A percentile compares a stretch with the other conserved stretches of the same genome.
Conservation (phyloP, 2,113 vertebrate genomes). For the Caranx ignobilis region DNA sequence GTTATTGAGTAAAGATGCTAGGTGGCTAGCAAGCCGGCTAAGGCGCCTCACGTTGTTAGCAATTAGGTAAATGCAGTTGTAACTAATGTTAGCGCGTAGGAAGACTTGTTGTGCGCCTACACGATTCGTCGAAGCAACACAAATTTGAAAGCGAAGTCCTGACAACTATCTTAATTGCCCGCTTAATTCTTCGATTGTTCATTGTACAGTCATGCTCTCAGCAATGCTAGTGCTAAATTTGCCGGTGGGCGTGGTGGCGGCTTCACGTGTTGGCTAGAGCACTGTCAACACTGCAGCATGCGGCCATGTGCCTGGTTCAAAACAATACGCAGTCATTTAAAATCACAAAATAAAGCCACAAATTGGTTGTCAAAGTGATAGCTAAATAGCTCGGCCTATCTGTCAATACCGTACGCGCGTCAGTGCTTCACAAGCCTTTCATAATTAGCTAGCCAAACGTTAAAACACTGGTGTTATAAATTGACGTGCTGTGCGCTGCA, state of each 20-base stretch:
- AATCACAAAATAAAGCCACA: background rate
- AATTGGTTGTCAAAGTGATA: background rate
- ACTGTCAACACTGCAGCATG: slow-evolving; percentile 43
- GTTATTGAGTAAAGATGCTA: background rate
- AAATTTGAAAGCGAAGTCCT: no score
- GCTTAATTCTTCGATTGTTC: background rate
- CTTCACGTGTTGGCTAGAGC: slow-evolving; percentile 12
- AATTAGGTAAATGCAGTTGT: background rate
- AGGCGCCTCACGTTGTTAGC: background rate
- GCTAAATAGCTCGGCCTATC: background rate
- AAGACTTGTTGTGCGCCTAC: background rate
- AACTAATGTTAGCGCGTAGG: background rate
- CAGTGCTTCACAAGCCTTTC: background rate
- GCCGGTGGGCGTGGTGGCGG: slow-evolving; percentile 33
- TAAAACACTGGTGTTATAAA: no score
- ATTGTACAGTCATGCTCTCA: background rate
- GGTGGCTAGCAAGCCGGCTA: background rate
- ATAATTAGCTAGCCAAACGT: background rate
- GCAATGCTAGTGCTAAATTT: background rate
- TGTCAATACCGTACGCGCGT: background rate
- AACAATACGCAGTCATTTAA: background rate
- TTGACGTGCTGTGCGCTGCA: no score
- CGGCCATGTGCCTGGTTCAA: background rate
- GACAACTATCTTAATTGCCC: background rate
- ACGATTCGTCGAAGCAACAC: background rate